Evolutionary conservation across 2,888 invertebrate genomes (phyloP), one percentile per base, ranked within the genome.

Genomic region (Mimumesa dahlbomi): DNA sequence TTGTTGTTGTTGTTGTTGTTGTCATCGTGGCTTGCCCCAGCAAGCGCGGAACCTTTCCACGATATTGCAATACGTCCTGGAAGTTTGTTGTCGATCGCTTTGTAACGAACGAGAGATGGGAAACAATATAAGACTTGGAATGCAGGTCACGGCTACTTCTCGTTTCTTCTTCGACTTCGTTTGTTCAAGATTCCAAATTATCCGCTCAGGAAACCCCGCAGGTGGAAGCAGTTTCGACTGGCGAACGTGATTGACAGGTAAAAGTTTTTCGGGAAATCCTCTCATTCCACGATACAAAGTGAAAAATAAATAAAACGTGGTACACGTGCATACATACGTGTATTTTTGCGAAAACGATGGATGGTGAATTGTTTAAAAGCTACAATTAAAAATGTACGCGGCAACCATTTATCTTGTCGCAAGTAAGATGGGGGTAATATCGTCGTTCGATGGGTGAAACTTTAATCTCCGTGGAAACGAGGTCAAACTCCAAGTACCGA

Each of bases 391-490:
- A 25, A 40, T 16, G 40, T 16, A 7, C 18, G 40, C 40, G 14
- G 1, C 4, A 40, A 40, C n/a, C 25, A 25, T 25, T 25, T 25
- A 7, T 3, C 7, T 25, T 25, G 7, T 7, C 25, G 7, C 25
- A 7, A 3, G 25, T 25, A 25, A 25, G 25, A 25, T 25, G 4
- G 25, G 7, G 25, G 25, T 7, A 25, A 34, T n/a, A 34, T 53
- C 48, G 61, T 53, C 46, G 34, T 48, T 68, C 69, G 62, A 69
- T 62, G 62, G 61, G 54, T 71, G 62, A 69, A 68, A 71, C 69
- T 62, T 62, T 69, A 71, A 71, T 71, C 62, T 66, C 40, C 36
- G 62, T 69, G 57, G 63, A 71, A 71, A 71, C 53, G 70, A 43
- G 71, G 70, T 69, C 70, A 71, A 58, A 53, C 69, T 57, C 45